Percentiles rank a stretch among this genome's conserved stretches.
These are phyloP conservation scores for Platycercus adscitus DNA, from an alignment of 2,113 vertebrate species.

Conservation along the genomic window DNA sequence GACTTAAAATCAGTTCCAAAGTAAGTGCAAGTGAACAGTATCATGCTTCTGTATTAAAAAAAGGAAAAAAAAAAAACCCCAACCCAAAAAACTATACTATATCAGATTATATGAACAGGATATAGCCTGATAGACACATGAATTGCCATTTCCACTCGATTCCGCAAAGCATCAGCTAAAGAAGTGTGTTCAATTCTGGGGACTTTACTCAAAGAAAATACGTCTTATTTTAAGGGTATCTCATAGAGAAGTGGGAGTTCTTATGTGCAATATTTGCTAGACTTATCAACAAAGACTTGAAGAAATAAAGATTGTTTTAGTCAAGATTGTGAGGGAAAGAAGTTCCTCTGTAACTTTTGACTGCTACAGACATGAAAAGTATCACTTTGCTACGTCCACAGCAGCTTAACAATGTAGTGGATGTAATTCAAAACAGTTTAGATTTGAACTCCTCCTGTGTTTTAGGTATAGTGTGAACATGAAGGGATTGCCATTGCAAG, in stretches of 20 bases:
- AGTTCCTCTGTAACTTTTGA: not conserved
- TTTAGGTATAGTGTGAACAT: not conserved
- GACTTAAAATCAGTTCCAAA: not conserved
- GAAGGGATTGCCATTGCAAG: not conserved
- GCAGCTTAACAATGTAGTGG: not conserved
- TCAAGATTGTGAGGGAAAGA: too few relatives aligned
- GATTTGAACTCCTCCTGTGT: not conserved
- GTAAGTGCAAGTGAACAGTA: not conserved
- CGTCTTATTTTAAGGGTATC: not conserved
- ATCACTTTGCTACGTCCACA: not conserved
- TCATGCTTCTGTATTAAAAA: not conserved
- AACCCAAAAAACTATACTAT: too few relatives aligned
- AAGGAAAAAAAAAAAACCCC: too few relatives aligned
- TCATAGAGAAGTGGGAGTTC: not conserved
- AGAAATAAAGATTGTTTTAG: not conserved
- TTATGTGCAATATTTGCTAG: not conserved
- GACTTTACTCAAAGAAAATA: not conserved
- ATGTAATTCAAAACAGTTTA: not conserved
- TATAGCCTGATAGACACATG: not conserved
- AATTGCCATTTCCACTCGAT: not conserved
- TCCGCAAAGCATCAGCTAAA: not conserved
- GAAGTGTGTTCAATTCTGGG: not conserved
- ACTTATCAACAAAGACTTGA: not conserved
- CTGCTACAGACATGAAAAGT: not conserved
- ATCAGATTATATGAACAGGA: not conserved